These are phyloP conservation scores for Mizuhopecten yessoensis DNA, from an alignment of 1,140 invertebrate genomes.

Conservation along the genomic window DNA sequence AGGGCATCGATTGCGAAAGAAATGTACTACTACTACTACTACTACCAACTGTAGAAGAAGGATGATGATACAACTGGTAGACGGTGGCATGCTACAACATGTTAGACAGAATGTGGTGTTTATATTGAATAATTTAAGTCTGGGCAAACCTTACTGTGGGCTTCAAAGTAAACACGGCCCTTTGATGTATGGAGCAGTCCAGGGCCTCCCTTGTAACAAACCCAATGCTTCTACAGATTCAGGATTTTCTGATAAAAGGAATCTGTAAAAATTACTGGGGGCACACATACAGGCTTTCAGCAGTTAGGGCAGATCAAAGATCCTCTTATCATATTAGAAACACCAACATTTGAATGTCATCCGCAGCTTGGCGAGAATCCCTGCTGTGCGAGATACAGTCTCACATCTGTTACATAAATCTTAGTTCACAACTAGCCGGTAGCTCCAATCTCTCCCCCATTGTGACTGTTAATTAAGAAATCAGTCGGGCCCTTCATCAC, in stretches of 20 bases:
- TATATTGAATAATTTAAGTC: constrained; percentile 36
- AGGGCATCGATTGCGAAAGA: no score
- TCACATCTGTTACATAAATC: constrained; percentile 28
- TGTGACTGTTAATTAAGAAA: constrained; percentile 28
- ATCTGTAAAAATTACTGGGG: constrained; percentile 19
- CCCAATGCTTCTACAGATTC: constrained; percentile 9
- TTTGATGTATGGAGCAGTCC: constrained; percentile 25
- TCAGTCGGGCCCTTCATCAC: neutral
- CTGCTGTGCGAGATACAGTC: neutral
- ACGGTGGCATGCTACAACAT: constrained; percentile 20
- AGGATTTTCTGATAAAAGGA: constrained; percentile 39
- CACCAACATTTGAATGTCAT: constrained; percentile 38
- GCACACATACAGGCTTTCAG: constrained; percentile 37
- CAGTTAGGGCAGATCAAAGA: constrained; percentile 23
- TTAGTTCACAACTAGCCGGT: neutral
- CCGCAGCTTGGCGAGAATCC: neutral
- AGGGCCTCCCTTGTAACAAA: neutral
- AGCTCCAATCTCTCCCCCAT: constrained; percentile 30
- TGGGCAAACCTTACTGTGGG: constrained; percentile 13
- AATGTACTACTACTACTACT: no score
- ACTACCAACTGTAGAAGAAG: constrained; percentile 11
- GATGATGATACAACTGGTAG: neutral
- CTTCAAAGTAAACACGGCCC: neutral
- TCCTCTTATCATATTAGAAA: constrained; percentile 34
- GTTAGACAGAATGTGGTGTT: constrained; percentile 3